These are phyloP conservation scores for Synergus gifuensis DNA, from an alignment of 2,888 invertebrate genomes.

Conservation along the genomic window DNA sequence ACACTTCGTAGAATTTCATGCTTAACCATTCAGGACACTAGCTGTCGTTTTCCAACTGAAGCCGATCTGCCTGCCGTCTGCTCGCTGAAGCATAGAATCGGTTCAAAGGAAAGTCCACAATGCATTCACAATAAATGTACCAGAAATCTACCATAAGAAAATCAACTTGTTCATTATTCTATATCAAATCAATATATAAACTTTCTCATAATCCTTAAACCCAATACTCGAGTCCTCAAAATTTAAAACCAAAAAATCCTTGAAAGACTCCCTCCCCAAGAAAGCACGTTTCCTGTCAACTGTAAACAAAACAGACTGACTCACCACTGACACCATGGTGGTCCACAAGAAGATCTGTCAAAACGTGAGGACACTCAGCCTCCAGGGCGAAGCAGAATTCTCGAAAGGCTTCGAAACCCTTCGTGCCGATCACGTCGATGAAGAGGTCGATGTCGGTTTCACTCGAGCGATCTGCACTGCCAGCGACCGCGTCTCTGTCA, in stretches of 20 bases:
- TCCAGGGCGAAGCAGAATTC: constrained; percentile 72
- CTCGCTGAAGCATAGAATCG: constrained; percentile 53
- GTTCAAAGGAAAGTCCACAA: constrained; percentile 46
- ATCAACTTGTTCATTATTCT: constrained; percentile 33
- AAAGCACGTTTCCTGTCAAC: constrained; percentile 19
- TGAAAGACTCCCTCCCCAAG: neutral
- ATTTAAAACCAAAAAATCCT: neutral
- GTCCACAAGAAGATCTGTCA: constrained; percentile 69
- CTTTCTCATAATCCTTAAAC: neutral
- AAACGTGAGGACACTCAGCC: constrained; percentile 69
- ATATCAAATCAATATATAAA: neutral
- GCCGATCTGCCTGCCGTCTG: constrained; percentile 43
- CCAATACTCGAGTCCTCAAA: neutral
- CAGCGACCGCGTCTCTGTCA: constrained; percentile 79
- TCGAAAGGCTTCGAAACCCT: constrained; percentile 70
- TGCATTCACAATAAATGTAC: neutral
- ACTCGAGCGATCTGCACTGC: constrained; percentile 61
- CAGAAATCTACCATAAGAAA: neutral
- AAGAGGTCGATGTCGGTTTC: constrained; percentile 70
- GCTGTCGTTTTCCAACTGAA: constrained; percentile 24
- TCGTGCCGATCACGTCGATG: constrained; percentile 69
- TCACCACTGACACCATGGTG: constrained; percentile 67
- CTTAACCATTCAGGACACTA: constrained; percentile 17
- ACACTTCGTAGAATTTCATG: constrained; percentile 3
- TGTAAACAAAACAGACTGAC: constrained; percentile 44